phyloP scores from a whole-genome alignment of 2,113 vertebrate species.

The Chunga burmeisteri region DNA sequence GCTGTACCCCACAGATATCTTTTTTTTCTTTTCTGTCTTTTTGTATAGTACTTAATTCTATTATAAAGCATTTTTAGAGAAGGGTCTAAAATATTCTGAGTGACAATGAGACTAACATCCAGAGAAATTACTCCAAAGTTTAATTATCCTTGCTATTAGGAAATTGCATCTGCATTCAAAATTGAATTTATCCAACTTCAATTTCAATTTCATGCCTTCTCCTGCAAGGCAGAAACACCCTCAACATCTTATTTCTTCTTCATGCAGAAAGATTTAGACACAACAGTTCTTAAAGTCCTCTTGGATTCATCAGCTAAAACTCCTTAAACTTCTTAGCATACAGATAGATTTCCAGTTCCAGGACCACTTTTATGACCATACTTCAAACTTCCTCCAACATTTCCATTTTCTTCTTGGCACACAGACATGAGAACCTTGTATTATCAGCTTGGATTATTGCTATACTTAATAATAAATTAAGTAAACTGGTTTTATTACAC shows the following conservation, averaged over 20 bases:
- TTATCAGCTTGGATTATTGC: background rate
- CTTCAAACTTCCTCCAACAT: background rate
- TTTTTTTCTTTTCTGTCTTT: background rate
- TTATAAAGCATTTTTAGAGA: background rate
- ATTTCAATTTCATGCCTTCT: conserved; percentile 8
- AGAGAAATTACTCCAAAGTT: conserved; percentile 1
- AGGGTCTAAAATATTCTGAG: background rate
- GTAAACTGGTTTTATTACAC: background rate
- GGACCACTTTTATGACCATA: background rate
- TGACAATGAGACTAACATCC: background rate
- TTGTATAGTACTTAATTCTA: background rate
- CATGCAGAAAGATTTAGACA: background rate
- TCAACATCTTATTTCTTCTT: background rate
- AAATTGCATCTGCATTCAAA: conserved; percentile 1
- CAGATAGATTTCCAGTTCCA: background rate
- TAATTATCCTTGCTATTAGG: conserved; percentile 29
- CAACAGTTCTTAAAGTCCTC: background rate
- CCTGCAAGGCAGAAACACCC: background rate
- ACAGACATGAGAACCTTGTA: background rate
- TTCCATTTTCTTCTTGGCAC: background rate
- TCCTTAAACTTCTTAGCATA: background rate
- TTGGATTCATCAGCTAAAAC: background rate
- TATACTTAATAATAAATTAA: background rate
- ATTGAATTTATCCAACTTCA: background rate
- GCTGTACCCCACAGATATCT: background rate